Evolutionary conservation across 2,113 vertebrate species (phyloP), one percentile per base, ranked within the genome.

Genomic region (Tricholaema leucomelas): DNA sequence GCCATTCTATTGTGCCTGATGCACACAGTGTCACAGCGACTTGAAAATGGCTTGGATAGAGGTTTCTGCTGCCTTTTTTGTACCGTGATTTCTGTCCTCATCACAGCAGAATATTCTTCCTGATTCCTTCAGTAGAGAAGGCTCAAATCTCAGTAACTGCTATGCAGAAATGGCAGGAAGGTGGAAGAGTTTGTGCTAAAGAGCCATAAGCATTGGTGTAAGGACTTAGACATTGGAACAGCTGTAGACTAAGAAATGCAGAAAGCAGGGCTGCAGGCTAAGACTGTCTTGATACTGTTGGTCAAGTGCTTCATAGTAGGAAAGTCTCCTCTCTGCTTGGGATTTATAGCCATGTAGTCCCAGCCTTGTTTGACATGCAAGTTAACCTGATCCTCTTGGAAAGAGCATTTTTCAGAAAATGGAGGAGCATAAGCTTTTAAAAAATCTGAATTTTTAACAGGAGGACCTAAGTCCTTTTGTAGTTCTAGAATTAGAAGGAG

Each of bases 11-110:
- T 74, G 30, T 27, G 9, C 58, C 28, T 61, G 17, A 56, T 31
- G 52, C 0, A 4, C 0, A 0, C 3, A 0, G 27, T 88, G 40
- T 69, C 44, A 70, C 19, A 28, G 2, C 84, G 24, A 67, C 35
- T 15, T 61, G 31, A 70, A 92, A 86, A 71, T 21, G 8, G 7
- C 19, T 81, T 48, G 14, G 44, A 31, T 6, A 54, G 25, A 58
- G 15, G 30, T 55, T 75, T 91, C 64, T 71, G 7, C 28, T 80
- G 13, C 1, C 0, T 1, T 40, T 89, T 87, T 60, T 42, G 13
- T 38, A 15, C 12, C 9, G 9, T 15, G 2, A 2, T 11, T 81
- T 78, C 79, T 66, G 9, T 44, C 42, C 5, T 85, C 5, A 38
- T 52, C 46, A 71, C 66, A 67, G 15, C 18, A 65, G 38, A 31